These are phyloP conservation scores for Xenopus petersii DNA, from an alignment of 2,797 vertebrate genomes.

Conservation along the genomic window DNA sequence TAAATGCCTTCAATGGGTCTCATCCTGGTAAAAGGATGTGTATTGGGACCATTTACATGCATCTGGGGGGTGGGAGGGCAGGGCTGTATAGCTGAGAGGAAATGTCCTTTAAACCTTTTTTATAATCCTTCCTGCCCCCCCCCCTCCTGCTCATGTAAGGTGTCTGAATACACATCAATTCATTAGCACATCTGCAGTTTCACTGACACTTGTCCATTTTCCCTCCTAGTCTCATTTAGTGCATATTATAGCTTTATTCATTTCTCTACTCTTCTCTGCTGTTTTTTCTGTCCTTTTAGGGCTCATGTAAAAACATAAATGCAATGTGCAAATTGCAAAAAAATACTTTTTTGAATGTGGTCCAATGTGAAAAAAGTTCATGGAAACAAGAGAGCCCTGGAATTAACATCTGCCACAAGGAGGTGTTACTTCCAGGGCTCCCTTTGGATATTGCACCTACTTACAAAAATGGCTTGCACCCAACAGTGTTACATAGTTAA, in stretches of 20 bases:
- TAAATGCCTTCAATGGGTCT: slow-evolving; percentile 12
- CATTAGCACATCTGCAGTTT: slow-evolving; percentile 48
- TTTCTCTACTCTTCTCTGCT: too few species aligned
- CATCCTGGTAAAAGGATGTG: slow-evolving; percentile 28
- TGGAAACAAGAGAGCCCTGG: too few species aligned
- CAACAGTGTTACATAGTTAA: too few species aligned
- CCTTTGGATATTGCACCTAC: too few species aligned
- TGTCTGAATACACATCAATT: slow-evolving; percentile 47
- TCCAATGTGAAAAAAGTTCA: too few species aligned
- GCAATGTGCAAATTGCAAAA: too few species aligned
- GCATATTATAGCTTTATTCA: slow-evolving; percentile 5
- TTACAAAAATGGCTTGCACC: too few species aligned
- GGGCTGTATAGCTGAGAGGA: slow-evolving; percentile 34
- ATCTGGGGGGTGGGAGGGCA: slow-evolving; percentile 26
- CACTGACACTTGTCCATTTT: slow-evolving; percentile 21
- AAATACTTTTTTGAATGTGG: too few species aligned
- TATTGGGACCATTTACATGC: slow-evolving; percentile 40
- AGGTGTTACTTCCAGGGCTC: too few species aligned
- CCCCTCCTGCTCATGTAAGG: slow-evolving; percentile 33
- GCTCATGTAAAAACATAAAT: too few species aligned
- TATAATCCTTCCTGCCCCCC: slow-evolving; percentile 35
- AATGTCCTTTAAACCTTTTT: slow-evolving; percentile 36
- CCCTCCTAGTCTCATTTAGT: slow-evolving; percentile 21
- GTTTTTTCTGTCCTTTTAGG: too few species aligned
- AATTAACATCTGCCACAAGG: too few species aligned